Evolutionary conservation across 2,888 invertebrate species (phyloP), one percentile per base, ranked within the genome.

Genomic region (Heliconius cydno): DNA sequence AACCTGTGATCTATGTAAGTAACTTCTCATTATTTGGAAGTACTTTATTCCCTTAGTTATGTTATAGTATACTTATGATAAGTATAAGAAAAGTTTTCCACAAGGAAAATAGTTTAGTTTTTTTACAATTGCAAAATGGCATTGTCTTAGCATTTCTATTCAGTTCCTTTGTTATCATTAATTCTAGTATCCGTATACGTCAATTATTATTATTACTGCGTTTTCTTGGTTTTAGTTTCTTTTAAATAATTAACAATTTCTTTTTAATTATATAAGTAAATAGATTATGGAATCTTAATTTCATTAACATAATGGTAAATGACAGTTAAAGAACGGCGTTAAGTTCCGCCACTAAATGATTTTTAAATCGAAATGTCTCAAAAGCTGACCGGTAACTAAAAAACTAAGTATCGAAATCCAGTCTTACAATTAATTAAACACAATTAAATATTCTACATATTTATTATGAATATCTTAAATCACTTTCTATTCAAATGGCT

Each of bases 121-220:
- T 70, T 68, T 68, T 25, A 9, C 70, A 19, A 70, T 70, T 41
- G 41, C 25, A 10, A n/a, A 38, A 38, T 15, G 41, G 25, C 70
- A 70, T 70, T 70, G 70, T 70, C 41, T 70, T 6, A n/a, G 25
- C 41, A 68, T 41, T 70, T 70, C 41, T 70, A 41, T 46, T 41
- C 25, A 70, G 41, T 70, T 41, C 70, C 41, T 70, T 70, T 70
- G 70, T 70, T 70, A 70, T 41, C 15, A 70, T 7, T 46, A 3
- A 70, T 70, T 70, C 41, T 25, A 70, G 25, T 70, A 70, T 70
- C 70, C 70, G 70, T 25, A 41, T 70, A 70, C 70, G 70, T 41
- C 25, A 70, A 41, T 46, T 70, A 25, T 70, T 6, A 46, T 46
- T 6, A 46, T 28, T 70, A 38, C 41, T 41, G 41, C 13, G 34